A percentile compares a stretch with the other conserved stretches of the same genome.
Evolutionary conservation across 2,113 vertebrate genomes (phyloP).

Genomic region (Cairina moschata): DNA sequence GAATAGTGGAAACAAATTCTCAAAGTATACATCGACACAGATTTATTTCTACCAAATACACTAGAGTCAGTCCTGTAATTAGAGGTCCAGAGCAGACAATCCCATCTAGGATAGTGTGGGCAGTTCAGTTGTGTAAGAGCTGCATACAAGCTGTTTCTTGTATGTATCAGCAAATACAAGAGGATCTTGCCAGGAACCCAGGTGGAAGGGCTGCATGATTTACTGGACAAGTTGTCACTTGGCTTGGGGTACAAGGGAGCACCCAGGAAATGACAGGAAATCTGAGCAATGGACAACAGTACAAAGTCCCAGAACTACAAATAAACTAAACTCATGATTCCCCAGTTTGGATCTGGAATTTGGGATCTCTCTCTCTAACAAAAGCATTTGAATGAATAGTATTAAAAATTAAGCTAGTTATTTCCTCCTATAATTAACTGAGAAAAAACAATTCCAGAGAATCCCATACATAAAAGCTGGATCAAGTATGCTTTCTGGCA

Average conservation of each 20-base stretch:
- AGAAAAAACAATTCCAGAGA: neutral
- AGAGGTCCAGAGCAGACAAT: neutral
- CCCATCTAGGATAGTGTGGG: fast-evolving
- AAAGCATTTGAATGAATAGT: neutral
- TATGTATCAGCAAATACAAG: neutral
- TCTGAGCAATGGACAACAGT: neutral
- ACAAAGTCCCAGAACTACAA: neutral
- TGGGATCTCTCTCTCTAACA: fast-evolving
- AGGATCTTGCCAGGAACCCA: neutral
- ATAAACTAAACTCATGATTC: neutral
- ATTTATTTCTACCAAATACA: neutral
- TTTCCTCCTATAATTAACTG: neutral
- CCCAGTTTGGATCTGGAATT: neutral
- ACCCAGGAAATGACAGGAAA: neutral
- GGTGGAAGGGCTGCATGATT: fast-evolving
- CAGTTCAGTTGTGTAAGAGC: neutral
- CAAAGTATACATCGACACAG: neutral
- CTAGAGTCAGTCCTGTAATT: neutral
- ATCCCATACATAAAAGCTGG: neutral
- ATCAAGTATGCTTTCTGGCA: neutral
- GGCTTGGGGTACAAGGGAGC: fast-evolving
- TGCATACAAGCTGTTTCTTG: too few species aligned
- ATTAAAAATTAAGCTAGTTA: neutral
- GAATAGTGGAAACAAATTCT: neutral
- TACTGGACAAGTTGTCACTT: fast-evolving